Evolutionary conservation across 2,113 vertebrate species (phyloP).

Genomic region (Odontophorus gujanensis): DNA sequence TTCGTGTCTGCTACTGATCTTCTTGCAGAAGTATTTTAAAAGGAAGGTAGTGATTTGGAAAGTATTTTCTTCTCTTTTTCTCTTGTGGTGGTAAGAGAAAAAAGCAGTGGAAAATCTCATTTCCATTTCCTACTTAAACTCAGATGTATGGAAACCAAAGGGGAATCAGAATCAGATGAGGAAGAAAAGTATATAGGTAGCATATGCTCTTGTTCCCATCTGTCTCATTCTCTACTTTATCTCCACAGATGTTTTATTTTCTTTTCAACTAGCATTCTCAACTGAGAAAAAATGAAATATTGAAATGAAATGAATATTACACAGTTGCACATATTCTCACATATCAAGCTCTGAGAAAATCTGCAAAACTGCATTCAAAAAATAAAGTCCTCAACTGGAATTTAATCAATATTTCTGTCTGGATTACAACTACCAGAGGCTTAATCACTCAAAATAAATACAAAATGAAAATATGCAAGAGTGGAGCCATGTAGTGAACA

Average conservation of each 20-base stretch:
- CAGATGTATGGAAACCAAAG: not conserved
- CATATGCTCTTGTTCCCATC: slow-evolving; percentile 1
- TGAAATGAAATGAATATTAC: not conserved
- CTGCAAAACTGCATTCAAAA: not conserved
- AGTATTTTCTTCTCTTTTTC: not conserved
- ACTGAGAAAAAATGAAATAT: not conserved
- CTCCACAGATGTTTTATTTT: slow-evolving; percentile 18
- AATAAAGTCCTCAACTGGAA: not conserved
- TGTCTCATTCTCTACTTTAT: slow-evolving; percentile 5
- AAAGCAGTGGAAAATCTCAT: not conserved
- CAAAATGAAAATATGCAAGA: not conserved
- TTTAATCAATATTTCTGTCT: slow-evolving; percentile 7
- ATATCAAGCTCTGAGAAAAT: not conserved
- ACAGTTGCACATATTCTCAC: not conserved
- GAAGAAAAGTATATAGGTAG: not conserved
- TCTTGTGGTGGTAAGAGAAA: not conserved
- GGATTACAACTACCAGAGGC: not conserved
- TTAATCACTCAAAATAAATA: not conserved
- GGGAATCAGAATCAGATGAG: not conserved
- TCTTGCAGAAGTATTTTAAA: not conserved
- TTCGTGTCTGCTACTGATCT: not conserved
- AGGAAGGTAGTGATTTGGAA: not conserved
- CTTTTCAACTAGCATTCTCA: not conserved
- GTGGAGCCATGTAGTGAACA: not conserved
- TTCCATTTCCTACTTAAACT: slow-evolving; percentile 16